These are phyloP conservation scores for Steinernema hermaphroditum DNA, from an alignment of 2,888 invertebrate species.

Conservation along the genomic window DNA sequence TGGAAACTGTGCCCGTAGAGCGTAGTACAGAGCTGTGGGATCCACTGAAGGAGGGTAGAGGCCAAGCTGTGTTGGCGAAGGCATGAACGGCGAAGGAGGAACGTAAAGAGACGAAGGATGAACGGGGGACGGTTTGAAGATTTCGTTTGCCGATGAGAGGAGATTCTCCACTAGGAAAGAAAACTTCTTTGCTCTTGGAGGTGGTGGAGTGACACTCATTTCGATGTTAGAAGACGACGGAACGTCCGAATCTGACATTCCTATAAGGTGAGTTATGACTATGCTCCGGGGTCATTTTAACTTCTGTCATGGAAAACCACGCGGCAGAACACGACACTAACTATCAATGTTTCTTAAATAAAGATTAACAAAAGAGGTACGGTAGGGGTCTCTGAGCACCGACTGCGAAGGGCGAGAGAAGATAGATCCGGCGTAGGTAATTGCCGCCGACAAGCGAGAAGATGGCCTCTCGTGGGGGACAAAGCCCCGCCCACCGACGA, in stretches of 20 bases:
- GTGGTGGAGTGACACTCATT: slow-evolving; percentile 12
- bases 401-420: slow-evolving; percentile 16
- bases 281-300: no score
- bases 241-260: slow-evolving; percentile 20
- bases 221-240: not conserved
- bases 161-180: slow-evolving; percentile 19
- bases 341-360: not conserved
- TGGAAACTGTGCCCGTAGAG: slow-evolving; percentile 9
- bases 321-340: slow-evolving; percentile 9
- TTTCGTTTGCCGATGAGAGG: slow-evolving; percentile 19
- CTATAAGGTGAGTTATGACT: not conserved
- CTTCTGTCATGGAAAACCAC: no score
- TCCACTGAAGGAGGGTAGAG: slow-evolving; percentile 16
- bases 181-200: slow-evolving; percentile 1
- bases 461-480: slow-evolving; percentile 23
- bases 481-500: not conserved
- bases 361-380: slow-evolving; percentile 6
- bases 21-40: slow-evolving; percentile 16
- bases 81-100: slow-evolving; percentile 7
- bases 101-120: slow-evolving; percentile 14
- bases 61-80: not conserved
- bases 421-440: slow-evolving; percentile 28
- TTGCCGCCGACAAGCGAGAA: slow-evolving; percentile 25
- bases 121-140: slow-evolving; percentile 6
- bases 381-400: not conserved